Percentiles rank a stretch among this genome's conserved stretches.
Evolutionary conservation across 2,888 invertebrate species (phyloP).

Genomic region (Anthophora plumipes): DNA sequence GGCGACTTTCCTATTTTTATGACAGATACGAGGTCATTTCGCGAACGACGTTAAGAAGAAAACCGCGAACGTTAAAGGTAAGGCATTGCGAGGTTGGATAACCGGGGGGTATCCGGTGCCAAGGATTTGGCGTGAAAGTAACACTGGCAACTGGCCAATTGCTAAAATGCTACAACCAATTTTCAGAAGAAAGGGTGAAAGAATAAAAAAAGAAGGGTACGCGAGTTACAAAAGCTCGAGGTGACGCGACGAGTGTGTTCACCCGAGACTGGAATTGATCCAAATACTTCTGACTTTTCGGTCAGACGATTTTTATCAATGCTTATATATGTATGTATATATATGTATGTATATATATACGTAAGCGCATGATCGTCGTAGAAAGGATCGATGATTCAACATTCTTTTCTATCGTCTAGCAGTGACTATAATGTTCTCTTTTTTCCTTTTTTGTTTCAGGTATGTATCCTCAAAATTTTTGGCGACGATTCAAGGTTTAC

Average conservation of each 20-base stretch:
- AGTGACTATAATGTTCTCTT: neutral
- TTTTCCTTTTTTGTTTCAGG: conserved; percentile 73
- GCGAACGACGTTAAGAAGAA: neutral
- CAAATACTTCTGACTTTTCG: conserved; percentile 76
- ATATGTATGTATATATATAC: too few species aligned
- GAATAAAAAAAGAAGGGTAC: too few species aligned
- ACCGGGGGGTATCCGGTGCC: conserved; percentile 1
- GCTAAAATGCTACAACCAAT: conserved; percentile 72
- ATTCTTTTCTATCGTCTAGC: conserved; percentile 3
- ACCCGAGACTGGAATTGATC: conserved; percentile 78
- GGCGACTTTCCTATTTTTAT: conserved; percentile 20
- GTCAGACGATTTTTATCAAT: conserved; percentile 63
- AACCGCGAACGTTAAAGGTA: neutral
- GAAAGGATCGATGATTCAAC: conserved; percentile 29
- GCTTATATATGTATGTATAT: too few species aligned
- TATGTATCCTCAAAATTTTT: conserved; percentile 71
- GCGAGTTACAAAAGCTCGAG: conserved; percentile 43
- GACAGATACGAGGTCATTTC: neutral
- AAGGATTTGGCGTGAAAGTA: conserved; percentile 45
- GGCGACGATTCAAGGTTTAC: conserved; percentile 37
- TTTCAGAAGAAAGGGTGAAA: conserved; percentile 61
- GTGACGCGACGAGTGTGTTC: conserved; percentile 63
- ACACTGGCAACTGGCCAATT: conserved; percentile 77
- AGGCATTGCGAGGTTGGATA: conserved; percentile 34
- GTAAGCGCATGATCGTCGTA: neutral